Percentiles rank a stretch among this genome's conserved stretches.
phyloP scores from a whole-genome alignment of 2,797 vertebrate genomes.

The Cephalopachus bancanus region DNA sequence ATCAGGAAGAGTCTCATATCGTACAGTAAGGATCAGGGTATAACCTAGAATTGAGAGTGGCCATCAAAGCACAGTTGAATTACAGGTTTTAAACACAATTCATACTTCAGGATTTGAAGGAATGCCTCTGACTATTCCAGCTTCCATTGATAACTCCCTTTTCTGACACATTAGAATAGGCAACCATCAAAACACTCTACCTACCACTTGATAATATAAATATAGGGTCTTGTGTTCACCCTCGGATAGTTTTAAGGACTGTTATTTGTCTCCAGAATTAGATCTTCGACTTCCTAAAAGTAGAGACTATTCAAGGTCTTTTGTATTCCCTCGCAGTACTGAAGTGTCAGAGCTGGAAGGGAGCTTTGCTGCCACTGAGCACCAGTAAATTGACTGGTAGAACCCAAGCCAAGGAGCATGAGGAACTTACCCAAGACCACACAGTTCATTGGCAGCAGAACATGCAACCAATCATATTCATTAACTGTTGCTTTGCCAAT shows the following conservation, averaged over 20 bases:
- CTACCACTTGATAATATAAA: conserved; percentile 26
- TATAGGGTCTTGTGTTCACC: neutral
- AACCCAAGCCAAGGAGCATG: neutral
- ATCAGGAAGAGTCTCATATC: neutral
- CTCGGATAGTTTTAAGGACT: neutral
- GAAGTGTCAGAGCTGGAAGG: neutral
- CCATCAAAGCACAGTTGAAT: neutral
- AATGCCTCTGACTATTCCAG: neutral
- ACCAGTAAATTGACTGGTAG: neutral
- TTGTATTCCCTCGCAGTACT: neutral
- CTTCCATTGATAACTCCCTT: neutral
- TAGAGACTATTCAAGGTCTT: neutral
- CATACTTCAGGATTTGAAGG: neutral
- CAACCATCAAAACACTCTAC: neutral
- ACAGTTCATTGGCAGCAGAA: neutral
- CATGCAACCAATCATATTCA: neutral
- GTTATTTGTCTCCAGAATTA: neutral
- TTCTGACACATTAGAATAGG: neutral
- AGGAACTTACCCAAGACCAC: neutral
- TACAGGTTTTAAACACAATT: neutral
- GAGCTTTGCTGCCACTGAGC: neutral
- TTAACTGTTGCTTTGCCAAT: neutral
- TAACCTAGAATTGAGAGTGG: neutral
- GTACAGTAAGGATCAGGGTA: neutral
- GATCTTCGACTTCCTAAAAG: conserved; percentile 2